These are phyloP conservation scores for Lateolabrax maculatus DNA, from an alignment of 2,797 vertebrate species.

Conservation along the genomic window DNA sequence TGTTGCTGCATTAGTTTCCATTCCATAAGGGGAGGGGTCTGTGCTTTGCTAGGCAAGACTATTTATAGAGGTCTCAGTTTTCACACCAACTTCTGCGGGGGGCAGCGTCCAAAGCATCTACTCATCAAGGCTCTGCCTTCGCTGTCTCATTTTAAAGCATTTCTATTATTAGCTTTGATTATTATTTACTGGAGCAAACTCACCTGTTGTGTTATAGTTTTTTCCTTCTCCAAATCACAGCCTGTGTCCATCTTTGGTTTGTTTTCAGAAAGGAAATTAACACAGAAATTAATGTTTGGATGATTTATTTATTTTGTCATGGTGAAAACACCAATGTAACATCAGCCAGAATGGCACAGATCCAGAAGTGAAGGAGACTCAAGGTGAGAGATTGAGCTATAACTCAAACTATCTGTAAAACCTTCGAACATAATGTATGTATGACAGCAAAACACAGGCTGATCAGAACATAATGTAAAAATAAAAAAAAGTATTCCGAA, in stretches of 20 bases:
- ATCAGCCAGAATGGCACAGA: conserved; percentile 51
- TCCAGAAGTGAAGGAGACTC: conserved; percentile 25
- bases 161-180: background rate
- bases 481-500: conserved; percentile 17
- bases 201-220: background rate
- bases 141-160: background rate
- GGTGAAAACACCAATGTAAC: conserved; percentile 52
- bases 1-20: conserved; percentile 48
- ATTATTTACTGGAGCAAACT: background rate
- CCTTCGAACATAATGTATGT: conserved; percentile 16
- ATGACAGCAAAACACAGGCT: conserved; percentile 39
- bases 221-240: background rate
- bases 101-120: conserved; percentile 2
- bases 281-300: conserved; percentile 35
- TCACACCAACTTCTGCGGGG: conserved; percentile 38
- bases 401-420: conserved; percentile 37
- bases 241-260: conserved; percentile 9
- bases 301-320: conserved; percentile 67
- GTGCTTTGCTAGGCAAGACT: conserved; percentile 46
- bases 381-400: conserved; percentile 11
- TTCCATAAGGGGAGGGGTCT: conserved; percentile 52
- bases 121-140: background rate
- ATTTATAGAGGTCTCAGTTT: conserved; percentile 74
- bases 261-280: conserved; percentile 48
- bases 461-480: conserved; percentile 29